Percentiles rank a stretch among this genome's conserved stretches.
These are phyloP conservation scores for Anagyrus pseudococci DNA, from an alignment of 2,888 invertebrate genomes.

Conservation along the genomic window DNA sequence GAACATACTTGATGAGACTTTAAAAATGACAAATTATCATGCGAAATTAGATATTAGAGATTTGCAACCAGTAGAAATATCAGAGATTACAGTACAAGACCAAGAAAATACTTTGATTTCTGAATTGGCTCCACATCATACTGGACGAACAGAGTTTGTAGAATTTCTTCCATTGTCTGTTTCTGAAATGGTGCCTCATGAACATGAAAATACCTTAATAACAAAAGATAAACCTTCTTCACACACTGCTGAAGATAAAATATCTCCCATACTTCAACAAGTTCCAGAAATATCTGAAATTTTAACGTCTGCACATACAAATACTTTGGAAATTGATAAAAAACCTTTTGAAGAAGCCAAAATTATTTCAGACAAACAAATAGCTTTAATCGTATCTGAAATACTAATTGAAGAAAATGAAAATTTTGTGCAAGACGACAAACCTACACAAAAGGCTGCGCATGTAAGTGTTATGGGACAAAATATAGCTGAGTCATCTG, in stretches of 20 bases:
- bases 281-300: slow-evolving; percentile 48
- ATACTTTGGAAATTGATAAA: slow-evolving; percentile 27
- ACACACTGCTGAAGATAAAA: slow-evolving; percentile 54
- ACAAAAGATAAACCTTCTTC: slow-evolving; percentile 43
- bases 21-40: slow-evolving; percentile 53
- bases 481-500: slow-evolving; percentile 57
- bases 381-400: slow-evolving; percentile 43
- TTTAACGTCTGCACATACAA: slow-evolving; percentile 37
- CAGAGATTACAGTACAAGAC: slow-evolving; percentile 56
- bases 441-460: slow-evolving; percentile 39
- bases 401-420: slow-evolving; percentile 47
- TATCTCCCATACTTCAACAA: slow-evolving; percentile 55
- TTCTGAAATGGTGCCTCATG: slow-evolving; percentile 38
- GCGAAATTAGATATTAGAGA: slow-evolving; percentile 62
- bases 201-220: slow-evolving; percentile 34
- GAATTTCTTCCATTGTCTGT: slow-evolving; percentile 37
- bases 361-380: slow-evolving; percentile 32
- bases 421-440: slow-evolving; percentile 39
- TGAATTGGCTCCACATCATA: slow-evolving; percentile 39
- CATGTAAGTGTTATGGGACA: slow-evolving; percentile 48
- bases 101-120: slow-evolving; percentile 53
- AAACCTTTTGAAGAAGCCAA: slow-evolving; percentile 37
- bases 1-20: slow-evolving; percentile 49
- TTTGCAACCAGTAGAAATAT: slow-evolving; percentile 56
- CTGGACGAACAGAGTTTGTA: slow-evolving; percentile 40